Conservation (phyloP, 2,797 vertebrate species). For the Danio tinwini region DNA sequence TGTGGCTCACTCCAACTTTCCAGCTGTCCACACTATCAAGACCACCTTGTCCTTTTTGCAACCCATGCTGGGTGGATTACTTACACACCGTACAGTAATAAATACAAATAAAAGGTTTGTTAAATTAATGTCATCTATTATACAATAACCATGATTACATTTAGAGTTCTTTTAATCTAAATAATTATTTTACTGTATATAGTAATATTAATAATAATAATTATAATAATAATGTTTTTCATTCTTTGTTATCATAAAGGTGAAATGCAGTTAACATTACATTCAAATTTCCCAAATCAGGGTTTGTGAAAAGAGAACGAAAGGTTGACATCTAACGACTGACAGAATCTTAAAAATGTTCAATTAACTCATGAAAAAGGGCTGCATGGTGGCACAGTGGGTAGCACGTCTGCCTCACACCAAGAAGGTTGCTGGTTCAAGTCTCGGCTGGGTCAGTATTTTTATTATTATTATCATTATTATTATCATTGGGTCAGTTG, state of each 20-base stretch:
- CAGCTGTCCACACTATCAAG: slow-evolving; percentile 21
- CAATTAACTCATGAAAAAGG: neutral
- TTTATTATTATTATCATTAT: too few species aligned
- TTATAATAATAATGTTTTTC: neutral
- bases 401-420: too few species aligned
- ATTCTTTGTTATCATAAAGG: neutral
- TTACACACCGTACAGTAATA: neutral
- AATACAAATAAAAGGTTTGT: neutral
- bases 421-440: too few species aligned
- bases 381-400: too few species aligned
- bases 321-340: neutral
- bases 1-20: slow-evolving; percentile 41
- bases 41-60: neutral
- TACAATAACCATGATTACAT: neutral
- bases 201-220: too few species aligned
- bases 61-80: neutral
- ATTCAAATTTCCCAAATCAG: neutral
- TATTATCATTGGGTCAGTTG: too few species aligned
- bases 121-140: neutral
- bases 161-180: neutral
- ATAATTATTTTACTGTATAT: too few species aligned
- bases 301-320: neutral
- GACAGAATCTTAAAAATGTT: neutral
- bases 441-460: too few species aligned
- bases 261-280: neutral